These are phyloP conservation scores for Lagocephalus sceleratus DNA, from an alignment of 2,797 vertebrate species.

Conservation along the genomic window DNA sequence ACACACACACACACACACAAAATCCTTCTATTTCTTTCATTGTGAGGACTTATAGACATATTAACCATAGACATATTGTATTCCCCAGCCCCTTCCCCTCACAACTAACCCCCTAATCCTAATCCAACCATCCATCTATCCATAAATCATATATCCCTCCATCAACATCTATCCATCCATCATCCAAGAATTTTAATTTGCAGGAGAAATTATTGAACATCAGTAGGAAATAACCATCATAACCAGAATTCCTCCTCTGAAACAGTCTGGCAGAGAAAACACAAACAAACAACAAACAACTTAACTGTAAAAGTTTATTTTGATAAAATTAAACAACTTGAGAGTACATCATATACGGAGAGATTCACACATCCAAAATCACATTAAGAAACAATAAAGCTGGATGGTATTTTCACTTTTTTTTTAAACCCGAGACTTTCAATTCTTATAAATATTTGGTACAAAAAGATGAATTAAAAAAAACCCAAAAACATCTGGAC, in stretches of 20 bases:
- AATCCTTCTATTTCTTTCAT: no score
- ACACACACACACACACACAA: no score
- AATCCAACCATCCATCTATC: conserved; percentile 10
- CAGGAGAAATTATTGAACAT: no score
- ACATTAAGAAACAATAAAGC: conserved; percentile 64
- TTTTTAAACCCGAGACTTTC: conserved; percentile 43
- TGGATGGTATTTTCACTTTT: conserved; percentile 31
- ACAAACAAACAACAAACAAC: background rate
- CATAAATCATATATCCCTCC: background rate
- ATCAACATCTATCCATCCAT: no score
- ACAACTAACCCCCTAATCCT: no score
- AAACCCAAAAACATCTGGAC: conserved; percentile 40
- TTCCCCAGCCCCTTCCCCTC: no score
- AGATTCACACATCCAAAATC: conserved; percentile 64
- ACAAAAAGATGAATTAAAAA: conserved; percentile 85
- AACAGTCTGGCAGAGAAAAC: background rate
- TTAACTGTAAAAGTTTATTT: conserved; percentile 77
- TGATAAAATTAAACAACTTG: conserved; percentile 67
- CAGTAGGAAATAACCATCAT: no score
- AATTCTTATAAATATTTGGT: conserved; percentile 90
- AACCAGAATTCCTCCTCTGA: no score
- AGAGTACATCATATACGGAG: conserved; percentile 54
- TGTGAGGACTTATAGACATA: no score
- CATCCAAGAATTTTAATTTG: no score
- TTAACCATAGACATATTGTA: no score